Percentiles rank a stretch among this genome's conserved stretches.
phyloP scores from a whole-genome alignment of 2,888 invertebrate genomes.

The Apamea monoglypha region DNA sequence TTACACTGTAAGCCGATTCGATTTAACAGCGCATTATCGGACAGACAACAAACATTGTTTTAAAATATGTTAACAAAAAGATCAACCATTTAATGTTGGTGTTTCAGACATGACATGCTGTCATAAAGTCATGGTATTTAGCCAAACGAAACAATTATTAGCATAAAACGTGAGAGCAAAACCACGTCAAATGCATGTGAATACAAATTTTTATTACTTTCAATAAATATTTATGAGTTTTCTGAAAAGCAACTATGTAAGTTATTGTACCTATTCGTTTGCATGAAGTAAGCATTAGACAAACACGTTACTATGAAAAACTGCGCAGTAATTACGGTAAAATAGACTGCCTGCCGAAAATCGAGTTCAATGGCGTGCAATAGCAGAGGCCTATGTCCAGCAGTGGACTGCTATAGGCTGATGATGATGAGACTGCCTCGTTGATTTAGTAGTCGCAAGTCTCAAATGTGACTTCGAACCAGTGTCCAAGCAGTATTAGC shows the following conservation, averaged over 20 bases:
- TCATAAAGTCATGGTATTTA: constrained; percentile 21
- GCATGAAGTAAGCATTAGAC: neutral
- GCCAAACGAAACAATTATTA: constrained; percentile 17
- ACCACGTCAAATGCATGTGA: constrained; percentile 3
- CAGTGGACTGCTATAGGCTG: too few species aligned
- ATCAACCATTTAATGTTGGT: neutral
- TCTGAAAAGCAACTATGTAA: constrained; percentile 26
- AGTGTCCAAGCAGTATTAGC: too few species aligned
- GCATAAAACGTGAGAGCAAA: constrained; percentile 25
- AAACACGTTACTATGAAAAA: too few species aligned
- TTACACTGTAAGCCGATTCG: too few species aligned
- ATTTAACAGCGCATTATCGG: neutral
- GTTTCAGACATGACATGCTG: neutral
- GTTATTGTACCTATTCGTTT: constrained; percentile 23
- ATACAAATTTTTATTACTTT: constrained; percentile 5
- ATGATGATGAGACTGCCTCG: too few species aligned
- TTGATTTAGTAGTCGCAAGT: too few species aligned
- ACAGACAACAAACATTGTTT: neutral
- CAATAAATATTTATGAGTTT: constrained; percentile 46
- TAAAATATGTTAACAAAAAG: neutral
- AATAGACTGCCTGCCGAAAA: too few species aligned
- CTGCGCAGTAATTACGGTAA: too few species aligned
- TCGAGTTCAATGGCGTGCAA: too few species aligned
- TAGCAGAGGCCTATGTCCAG: too few species aligned
- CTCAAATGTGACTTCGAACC: too few species aligned